Percentiles rank a stretch among this genome's conserved stretches.
These are phyloP conservation scores for Yponomeuta sedellus DNA, from an alignment of 2,888 invertebrate genomes.

Conservation along the genomic window DNA sequence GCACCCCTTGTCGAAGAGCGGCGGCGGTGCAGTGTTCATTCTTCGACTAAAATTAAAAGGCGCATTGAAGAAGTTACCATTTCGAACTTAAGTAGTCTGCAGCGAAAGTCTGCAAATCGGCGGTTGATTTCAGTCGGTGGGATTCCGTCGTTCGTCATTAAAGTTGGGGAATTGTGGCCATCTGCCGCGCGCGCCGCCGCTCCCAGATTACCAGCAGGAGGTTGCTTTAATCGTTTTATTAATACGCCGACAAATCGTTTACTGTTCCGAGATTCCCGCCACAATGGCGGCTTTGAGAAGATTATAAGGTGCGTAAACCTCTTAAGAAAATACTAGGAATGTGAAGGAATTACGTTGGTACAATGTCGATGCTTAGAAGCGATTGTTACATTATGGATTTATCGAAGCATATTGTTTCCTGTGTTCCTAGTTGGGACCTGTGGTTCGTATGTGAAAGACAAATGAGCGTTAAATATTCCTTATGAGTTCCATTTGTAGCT, in stretches of 20 bases:
- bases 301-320: conserved; percentile 18
- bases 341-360: background rate
- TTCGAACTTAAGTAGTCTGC: conserved; percentile 34
- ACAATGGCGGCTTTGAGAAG: conserved; percentile 19
- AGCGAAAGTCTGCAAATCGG: conserved; percentile 61
- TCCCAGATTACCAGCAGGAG: conserved; percentile 69
- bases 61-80: conserved; percentile 14
- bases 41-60: conserved; percentile 14
- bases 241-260: conserved; percentile 75
- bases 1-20: background rate
- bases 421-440: background rate
- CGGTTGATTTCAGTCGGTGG: conserved; percentile 31
- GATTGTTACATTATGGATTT: background rate
- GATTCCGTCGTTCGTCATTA: conserved; percentile 65
- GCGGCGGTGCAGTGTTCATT: conserved; percentile 9
- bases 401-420: background rate
- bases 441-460: background rate
- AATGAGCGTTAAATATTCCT: conserved; percentile 43
- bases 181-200: conserved; percentile 63
- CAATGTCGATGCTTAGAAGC: background rate
- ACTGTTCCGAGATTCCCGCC: conserved; percentile 52
- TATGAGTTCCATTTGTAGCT: conserved; percentile 35
- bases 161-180: conserved; percentile 72
- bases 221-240: conserved; percentile 76
- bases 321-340: background rate